These are phyloP conservation scores for Drosophila bifasciata DNA, from an alignment of 1,140 invertebrate genomes.

Conservation along the genomic window DNA sequence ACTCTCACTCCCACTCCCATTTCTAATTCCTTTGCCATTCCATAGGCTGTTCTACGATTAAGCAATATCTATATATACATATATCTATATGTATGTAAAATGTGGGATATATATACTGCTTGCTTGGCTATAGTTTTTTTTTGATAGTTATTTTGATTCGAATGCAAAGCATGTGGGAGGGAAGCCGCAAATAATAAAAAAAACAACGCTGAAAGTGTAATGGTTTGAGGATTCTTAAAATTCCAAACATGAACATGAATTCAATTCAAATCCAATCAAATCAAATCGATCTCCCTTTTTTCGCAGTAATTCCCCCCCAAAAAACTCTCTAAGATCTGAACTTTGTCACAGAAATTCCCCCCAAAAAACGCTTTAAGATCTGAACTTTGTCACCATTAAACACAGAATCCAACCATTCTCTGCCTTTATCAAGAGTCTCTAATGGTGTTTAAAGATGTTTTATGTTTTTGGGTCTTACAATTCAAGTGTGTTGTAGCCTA, in stretches of 20 bases:
- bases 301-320: not conserved
- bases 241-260: conserved; percentile 40
- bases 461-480: conserved; percentile 1
- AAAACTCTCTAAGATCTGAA: too few species aligned
- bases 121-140: conserved; percentile 28
- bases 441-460: conserved; percentile 5
- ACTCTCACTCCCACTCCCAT: conserved; percentile 7
- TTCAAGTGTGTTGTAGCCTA: not conserved
- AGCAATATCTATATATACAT: too few species aligned
- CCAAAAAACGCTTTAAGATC: too few species aligned
- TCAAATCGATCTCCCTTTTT: conserved; percentile 24
- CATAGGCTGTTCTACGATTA: too few species aligned
- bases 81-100: not conserved
- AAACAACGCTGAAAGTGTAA: conserved; percentile 22
- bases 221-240: conserved; percentile 29
- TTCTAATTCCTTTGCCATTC: not conserved
- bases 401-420: not conserved
- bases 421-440: not conserved
- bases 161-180: conserved; percentile 42
- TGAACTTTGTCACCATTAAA: too few species aligned
- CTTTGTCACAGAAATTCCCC: not conserved
- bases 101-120: not conserved
- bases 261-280: too few species aligned
- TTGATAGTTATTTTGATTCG: conserved; percentile 59
- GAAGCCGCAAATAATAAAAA: conserved; percentile 9